Base-by-base conservation (phyloP, 2,888 invertebrate genomes). In the Leptinotarsa juncta region DNA sequence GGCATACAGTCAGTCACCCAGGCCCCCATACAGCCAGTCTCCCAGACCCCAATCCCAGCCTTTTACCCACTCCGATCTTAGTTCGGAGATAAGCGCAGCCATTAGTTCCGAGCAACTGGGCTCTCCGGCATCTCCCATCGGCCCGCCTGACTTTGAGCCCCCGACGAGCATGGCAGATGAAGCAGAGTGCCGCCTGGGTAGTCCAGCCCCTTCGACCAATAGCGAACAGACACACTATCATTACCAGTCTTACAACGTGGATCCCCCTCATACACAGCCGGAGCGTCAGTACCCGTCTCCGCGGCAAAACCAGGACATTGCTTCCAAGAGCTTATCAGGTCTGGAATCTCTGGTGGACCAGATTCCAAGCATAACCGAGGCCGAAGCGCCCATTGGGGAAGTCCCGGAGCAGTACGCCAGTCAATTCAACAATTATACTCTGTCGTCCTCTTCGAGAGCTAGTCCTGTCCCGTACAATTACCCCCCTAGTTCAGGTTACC, bases 281-380 rank as follows among this genome's bases (percentile, higher is more conserved):
- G 79, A 81, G 62, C 79, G 78, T 85, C 85, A 90, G 87, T 85
- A 90, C 87, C 85, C 87, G 83, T 84, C 89, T 85, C 84, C 88
- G 83, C 78, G 89, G 84, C 83, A 90, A 89, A 85, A 87, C 57
- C 93, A 94, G 84, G 95, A 95, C 88, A 94, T 95, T 51, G 92
- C 95, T n/a, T 93, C 95, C 48, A 96, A 96, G 87, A 95, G 95
- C 82, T 89, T 95, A 67, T 96, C 96, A 20, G 96, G 96, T 23
- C 90, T 96, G 66, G 96, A 96, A 88, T 96, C 96, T 60, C 90
- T 96, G 67, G 96, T 96, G 79, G 96, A 96, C 89, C 96, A 96
- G 90, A 96, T 96, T 88, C 96, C 96, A 69, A 94, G 95, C 83
- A 94, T 96, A 87, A 93, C 94, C 72, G 95, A 96, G 83, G 93